A percentile compares a stretch with the other conserved stretches of the same genome.
phyloP scores from a whole-genome alignment of 2,888 invertebrate species.

The Eupithecia insigniata region DNA sequence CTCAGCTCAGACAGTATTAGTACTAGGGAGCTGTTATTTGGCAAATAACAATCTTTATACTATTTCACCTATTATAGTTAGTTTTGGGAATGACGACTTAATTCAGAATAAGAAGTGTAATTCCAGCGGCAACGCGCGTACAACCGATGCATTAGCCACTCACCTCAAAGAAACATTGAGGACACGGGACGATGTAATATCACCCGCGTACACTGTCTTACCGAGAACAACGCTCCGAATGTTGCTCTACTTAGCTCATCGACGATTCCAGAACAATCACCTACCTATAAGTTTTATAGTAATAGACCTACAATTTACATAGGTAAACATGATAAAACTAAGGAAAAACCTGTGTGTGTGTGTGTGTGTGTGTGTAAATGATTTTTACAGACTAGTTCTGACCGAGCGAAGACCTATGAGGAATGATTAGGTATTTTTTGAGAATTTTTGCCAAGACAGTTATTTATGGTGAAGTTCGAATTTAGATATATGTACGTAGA shows the following conservation, averaged over 20 bases:
- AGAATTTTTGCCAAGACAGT: too few relatives aligned
- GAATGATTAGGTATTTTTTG: too few relatives aligned
- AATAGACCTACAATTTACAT: not conserved
- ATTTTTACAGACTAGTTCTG: too few relatives aligned
- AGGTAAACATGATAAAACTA: too few relatives aligned
- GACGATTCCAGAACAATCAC: not conserved
- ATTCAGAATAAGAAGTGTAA: not conserved
- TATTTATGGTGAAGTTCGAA: too few relatives aligned
- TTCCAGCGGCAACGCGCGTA: not conserved
- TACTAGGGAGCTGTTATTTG: not conserved
- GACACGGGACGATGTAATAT: conserved; percentile 39
- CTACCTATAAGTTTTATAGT: not conserved
- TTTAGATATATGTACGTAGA: too few relatives aligned
- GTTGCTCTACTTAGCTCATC: conserved; percentile 56
- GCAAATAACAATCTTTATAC: not conserved
- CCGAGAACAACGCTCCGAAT: conserved; percentile 22
- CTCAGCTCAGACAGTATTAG: not conserved
- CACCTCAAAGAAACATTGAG: conserved; percentile 42
- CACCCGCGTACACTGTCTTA: conserved; percentile 24
- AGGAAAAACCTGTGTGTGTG: too few relatives aligned
- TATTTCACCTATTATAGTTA: too few relatives aligned
- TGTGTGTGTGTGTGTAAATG: too few relatives aligned
- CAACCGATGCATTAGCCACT: conserved; percentile 42
- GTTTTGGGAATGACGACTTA: not conserved
- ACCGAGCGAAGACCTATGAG: too few relatives aligned